Percentiles rank a stretch among this genome's conserved stretches.
Conservation (phyloP, 2,888 invertebrate species). For the Rhyacophila evoluta region DNA sequence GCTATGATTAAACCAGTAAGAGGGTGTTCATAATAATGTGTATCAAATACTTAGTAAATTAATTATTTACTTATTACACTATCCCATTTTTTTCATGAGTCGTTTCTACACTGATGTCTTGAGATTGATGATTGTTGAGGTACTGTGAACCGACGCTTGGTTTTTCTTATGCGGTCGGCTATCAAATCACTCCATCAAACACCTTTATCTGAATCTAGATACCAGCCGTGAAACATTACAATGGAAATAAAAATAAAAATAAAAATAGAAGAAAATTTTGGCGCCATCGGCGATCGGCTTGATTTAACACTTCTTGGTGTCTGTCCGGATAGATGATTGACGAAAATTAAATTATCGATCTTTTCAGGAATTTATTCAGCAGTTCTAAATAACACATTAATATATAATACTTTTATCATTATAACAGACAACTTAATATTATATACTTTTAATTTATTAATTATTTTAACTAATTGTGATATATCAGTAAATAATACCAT, state of each 20-base stretch:
- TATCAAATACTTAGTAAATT: too few species aligned
- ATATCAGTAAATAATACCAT: too few species aligned
- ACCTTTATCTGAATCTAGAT: conserved; percentile 16
- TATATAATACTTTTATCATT: too few species aligned
- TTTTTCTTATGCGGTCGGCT: conserved; percentile 1
- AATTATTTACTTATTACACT: too few species aligned
- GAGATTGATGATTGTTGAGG: neutral
- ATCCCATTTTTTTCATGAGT: too few species aligned
- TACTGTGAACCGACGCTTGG: neutral
- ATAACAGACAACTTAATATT: too few species aligned
- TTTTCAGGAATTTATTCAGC: too few species aligned
- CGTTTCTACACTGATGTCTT: neutral
- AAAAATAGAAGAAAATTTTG: conserved; percentile 14
- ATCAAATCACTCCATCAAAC: conserved; percentile 8
- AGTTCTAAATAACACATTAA: too few species aligned
- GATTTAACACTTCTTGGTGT: neutral
- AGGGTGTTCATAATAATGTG: too few species aligned
- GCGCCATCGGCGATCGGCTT: neutral
- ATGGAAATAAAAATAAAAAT: neutral
- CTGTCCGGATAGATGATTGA: neutral
- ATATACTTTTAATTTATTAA: too few species aligned
- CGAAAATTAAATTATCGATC: neutral
- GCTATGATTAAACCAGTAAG: too few species aligned
- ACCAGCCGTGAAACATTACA: neutral
- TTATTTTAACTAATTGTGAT: too few species aligned